Conservation (phyloP, 2,797 vertebrate genomes). For the Diplodus puntazzo region DNA sequence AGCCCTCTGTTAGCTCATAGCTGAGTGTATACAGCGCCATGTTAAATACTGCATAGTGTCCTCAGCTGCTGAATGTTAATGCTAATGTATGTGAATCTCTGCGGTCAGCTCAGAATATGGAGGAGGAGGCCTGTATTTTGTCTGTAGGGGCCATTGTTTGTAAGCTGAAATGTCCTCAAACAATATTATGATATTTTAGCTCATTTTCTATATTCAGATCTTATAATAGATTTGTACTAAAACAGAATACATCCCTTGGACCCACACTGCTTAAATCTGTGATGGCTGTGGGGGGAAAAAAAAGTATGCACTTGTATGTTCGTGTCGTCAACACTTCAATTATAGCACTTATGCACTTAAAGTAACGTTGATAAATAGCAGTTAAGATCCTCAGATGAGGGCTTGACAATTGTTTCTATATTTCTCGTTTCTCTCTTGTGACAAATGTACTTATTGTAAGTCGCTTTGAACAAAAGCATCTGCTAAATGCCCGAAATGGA, state of each 20-base stretch:
- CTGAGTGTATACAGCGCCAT: constrained; percentile 73
- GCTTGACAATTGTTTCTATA: no score
- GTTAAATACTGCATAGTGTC: constrained; percentile 81
- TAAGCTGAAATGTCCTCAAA: background rate
- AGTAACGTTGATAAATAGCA: no score
- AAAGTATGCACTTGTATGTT: no score
- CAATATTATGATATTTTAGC: background rate
- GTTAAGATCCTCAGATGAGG: no score
- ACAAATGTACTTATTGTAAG: no score
- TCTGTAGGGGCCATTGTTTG: background rate
- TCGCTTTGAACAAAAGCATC: no score
- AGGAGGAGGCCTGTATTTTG: constrained; percentile 1
- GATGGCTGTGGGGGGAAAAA: no score
- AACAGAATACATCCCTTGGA: background rate
- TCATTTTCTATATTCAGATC: background rate
- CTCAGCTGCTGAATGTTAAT: constrained; percentile 60
- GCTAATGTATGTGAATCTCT: constrained; percentile 45
- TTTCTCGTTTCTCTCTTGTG: no score
- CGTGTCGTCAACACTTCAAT: no score
- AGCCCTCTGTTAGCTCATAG: constrained; percentile 69
- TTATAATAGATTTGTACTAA: background rate
- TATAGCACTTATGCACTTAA: no score
- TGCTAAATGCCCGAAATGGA: no score
- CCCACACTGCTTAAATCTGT: background rate
- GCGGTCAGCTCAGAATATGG: constrained; percentile 8